Percentiles rank a stretch among this genome's conserved stretches.
Evolutionary conservation across 2,797 vertebrate species (phyloP).

Genomic region (Oryzias sinensis): DNA sequence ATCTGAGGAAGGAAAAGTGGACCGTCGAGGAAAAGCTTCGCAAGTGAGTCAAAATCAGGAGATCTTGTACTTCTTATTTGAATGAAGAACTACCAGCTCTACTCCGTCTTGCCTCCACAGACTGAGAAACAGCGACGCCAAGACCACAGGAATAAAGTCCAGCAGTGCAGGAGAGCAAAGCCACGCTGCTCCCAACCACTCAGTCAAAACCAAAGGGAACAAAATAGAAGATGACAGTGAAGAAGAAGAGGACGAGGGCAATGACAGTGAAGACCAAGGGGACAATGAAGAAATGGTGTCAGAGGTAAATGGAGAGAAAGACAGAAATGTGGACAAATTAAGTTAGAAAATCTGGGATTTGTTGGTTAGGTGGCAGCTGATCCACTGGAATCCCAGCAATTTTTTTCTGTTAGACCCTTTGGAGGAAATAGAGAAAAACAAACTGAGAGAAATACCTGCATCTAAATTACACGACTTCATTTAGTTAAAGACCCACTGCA

Average conservation of each 20-base stretch:
- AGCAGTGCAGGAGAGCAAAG: constrained; percentile 77
- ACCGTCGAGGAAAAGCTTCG: constrained; percentile 92
- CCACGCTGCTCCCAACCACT: constrained; percentile 70
- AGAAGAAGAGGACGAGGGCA: constrained; percentile 88
- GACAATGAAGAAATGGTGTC: constrained; percentile 89
- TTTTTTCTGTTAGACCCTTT: not conserved
- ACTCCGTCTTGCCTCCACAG: constrained; percentile 55
- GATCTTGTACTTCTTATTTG: not conserved
- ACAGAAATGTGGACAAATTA: constrained; percentile 87
- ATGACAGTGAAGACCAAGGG: constrained; percentile 89
- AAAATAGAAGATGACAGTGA: constrained; percentile 89
- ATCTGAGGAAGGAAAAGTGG: constrained; percentile 94
- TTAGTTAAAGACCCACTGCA: not conserved
- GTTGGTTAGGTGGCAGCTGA: constrained; percentile 24
- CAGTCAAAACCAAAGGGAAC: constrained; percentile 81
- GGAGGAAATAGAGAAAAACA: no score
- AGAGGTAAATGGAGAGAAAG: constrained; percentile 86
- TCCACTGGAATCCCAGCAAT: constrained; percentile 23
- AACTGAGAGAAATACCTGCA: no score
- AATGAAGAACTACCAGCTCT: not conserved
- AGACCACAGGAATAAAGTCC: constrained; percentile 86
- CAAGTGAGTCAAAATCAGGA: constrained; percentile 83
- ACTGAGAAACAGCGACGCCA: constrained; percentile 87
- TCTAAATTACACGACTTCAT: no score
- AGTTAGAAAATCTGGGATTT: constrained; percentile 70